Evolutionary conservation across 2,113 vertebrate genomes (phyloP).

Genomic region (Percina caprodes): DNA sequence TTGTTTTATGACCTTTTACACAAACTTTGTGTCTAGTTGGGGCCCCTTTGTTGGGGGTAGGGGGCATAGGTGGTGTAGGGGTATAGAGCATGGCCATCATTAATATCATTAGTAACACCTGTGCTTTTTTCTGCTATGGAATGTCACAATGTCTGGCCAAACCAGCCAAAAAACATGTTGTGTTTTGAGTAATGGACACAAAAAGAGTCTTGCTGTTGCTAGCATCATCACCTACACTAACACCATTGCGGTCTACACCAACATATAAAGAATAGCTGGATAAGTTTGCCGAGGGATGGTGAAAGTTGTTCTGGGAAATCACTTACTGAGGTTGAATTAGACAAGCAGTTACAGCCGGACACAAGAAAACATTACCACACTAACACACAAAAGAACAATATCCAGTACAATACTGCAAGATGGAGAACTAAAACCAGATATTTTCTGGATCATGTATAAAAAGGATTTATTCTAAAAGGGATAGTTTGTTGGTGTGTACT

Average conservation of each 20-base stretch:
- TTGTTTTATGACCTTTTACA: no score
- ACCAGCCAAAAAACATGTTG: not conserved
- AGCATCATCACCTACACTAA: slow-evolving; percentile 24
- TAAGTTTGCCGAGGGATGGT: slow-evolving; percentile 35
- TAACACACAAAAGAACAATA: not conserved
- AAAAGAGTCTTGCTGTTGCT: not conserved
- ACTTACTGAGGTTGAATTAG: not conserved
- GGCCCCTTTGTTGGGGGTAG: no score
- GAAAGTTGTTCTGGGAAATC: slow-evolving; percentile 55
- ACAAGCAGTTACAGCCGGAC: not conserved
- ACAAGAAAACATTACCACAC: no score
- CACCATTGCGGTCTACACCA: not conserved
- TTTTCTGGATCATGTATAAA: slow-evolving; percentile 14
- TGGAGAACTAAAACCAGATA: not conserved
- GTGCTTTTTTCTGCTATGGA: not conserved
- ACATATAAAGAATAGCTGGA: slow-evolving; percentile 25
- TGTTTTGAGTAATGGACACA: no score
- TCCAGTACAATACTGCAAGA: not conserved
- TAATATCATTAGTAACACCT: not conserved
- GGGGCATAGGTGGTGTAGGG: no score
- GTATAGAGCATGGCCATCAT: not conserved
- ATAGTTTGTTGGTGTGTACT: slow-evolving; percentile 20
- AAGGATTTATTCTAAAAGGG: not conserved
- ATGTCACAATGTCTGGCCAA: not conserved
- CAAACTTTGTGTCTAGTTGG: no score